Base-by-base conservation (phyloP, 2,888 invertebrate genomes). In the Patella caerulea region DNA sequence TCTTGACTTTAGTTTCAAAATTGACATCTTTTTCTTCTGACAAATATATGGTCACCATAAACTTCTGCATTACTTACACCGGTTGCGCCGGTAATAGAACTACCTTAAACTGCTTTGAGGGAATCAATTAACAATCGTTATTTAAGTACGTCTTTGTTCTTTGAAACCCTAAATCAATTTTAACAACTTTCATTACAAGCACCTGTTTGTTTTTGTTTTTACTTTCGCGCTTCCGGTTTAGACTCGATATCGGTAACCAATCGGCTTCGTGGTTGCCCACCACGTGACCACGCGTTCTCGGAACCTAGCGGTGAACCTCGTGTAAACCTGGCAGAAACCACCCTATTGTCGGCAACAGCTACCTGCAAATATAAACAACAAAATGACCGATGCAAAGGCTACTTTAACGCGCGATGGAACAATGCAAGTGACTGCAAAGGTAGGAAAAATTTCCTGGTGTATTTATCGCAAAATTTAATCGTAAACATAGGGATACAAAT, bases 391-490 rank as follows among this genome's bases (percentile, higher is more conserved):
- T 81, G 83, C 86, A 76, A 89, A 88, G 77, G 74, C 88, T 53
- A 83, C 78, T 73, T 82, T 89, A 76, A 80, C 86, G 55, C 85
- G 88, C 73, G 88, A 87, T 85, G 87, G 88, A 75, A 88, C 88
- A 69, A 88, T 88, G 88, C 87, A 88, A 83, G 89, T 87, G 80
- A 89, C 88, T 84, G 89, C 89, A 73, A 88, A 89, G 88, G 86
- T 87, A 81, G 54, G 86, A 69, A 75, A 69, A 71, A 76, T 72
- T 81, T 76, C 45, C 59, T 71, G 15, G 52, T 65, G n/a, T 69
- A 59, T 74, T 65, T 72, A n/a, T 24, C 70, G 77, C 74, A 72
- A 52, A 76, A 74, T 78, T 80, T 74, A 65, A 59, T 78, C 53
- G 69, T 76, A 45, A 74, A 79, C 79, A 74, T 56, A 73, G 71